These are phyloP conservation scores for Metallyticus violacea DNA, from an alignment of 2,888 invertebrate species.

Conservation along the genomic window DNA sequence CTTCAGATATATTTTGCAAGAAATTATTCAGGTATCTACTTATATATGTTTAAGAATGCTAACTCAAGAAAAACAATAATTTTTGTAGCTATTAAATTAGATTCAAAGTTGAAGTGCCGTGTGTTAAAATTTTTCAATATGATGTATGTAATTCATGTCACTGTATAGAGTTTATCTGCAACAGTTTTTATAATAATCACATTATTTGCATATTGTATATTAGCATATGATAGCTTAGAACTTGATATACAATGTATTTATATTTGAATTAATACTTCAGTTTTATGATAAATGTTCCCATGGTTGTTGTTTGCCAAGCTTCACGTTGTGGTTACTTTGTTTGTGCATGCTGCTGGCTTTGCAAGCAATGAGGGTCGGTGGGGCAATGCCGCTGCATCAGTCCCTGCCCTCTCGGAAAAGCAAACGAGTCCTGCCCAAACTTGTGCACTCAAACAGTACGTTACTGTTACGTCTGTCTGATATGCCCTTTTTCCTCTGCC, in stretches of 20 bases:
- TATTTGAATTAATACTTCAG: neutral
- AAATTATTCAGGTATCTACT: no score
- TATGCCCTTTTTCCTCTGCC: neutral
- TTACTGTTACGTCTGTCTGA: constrained; percentile 5
- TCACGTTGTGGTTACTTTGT: constrained; percentile 20
- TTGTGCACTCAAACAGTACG: constrained; percentile 4
- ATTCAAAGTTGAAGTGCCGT: neutral
- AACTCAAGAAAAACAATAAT: no score
- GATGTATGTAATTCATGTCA: neutral
- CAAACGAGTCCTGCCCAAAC: constrained; percentile 17
- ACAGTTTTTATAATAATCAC: neutral
- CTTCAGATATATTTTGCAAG: no score
- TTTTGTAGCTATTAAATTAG: no score
- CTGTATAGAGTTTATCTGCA: neutral
- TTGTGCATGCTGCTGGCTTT: constrained; percentile 32
- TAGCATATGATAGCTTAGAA: neutral
- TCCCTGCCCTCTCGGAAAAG: constrained; percentile 3
- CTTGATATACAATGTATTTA: neutral
- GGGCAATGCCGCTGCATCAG: constrained; percentile 17
- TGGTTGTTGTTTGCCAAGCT: neutral
- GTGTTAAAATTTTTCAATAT: neutral
- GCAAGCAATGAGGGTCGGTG: constrained; percentile 25
- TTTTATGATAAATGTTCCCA: neutral
- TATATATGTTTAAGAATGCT: no score
- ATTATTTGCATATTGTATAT: neutral